Evolutionary conservation across 2,797 vertebrate species (phyloP), one percentile per base, ranked within the genome.

Genomic region (Moxostoma hubbsi): DNA sequence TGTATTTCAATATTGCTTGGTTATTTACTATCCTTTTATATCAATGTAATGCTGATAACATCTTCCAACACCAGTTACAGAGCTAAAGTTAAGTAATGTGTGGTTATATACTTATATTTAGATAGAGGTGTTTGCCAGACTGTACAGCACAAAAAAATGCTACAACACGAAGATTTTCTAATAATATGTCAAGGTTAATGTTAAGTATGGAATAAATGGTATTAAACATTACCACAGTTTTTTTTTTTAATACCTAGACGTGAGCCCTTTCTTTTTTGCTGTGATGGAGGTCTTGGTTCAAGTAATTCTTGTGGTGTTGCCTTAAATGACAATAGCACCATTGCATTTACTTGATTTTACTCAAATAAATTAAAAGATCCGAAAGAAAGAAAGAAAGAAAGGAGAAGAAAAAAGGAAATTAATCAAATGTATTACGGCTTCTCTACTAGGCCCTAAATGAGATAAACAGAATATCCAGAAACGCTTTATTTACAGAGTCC

Each of bases 21-120:
- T 68, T 77, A 77, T 77, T 77, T 77, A 45, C 61, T 61, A 69
- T 59, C 55, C 15, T 77, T 77, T 77, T 45, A 77, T 77, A 77
- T 59, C 46, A 69, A 61, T 71, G 58, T 55, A 63, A 63, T 54
- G 50, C 57, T 18, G 67, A 70, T 50, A 47, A 71, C 50, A 78
- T 78, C 50, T 78, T 71, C 67, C 76, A 62, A 78, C 75, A 77
- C 76, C 67, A 71, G 75, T 78, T 70, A 59, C 58, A 63, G 76
- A 62, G 76, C 76, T 70, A 78, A 78, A 36, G 36, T 36, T 4
- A 36, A 43, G 58, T 63, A 58, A 55, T 18, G 55, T 68, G 46
- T 51, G 64, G 9, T 68, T 77, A 9, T 69, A 68, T 49, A 18
- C 9, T 11, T 45, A 58, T 75, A 18, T 2, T 10, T 15, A 46